Conservation (phyloP, 2,113 vertebrate species). For the Eurypyga helias region DNA sequence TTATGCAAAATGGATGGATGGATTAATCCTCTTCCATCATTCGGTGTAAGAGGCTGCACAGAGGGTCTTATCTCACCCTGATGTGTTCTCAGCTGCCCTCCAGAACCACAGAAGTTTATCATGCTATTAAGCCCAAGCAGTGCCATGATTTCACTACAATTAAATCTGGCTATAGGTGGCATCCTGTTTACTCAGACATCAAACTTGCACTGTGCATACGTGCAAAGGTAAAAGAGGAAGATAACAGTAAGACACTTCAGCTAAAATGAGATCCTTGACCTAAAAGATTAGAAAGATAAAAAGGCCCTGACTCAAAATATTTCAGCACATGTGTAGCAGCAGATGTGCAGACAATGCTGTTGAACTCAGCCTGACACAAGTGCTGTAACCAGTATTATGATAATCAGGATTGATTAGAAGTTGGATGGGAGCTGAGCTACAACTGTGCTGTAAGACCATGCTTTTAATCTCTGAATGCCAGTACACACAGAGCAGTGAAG, state of each 20-base stretch:
- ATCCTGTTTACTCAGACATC: not conserved
- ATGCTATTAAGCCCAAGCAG: not conserved
- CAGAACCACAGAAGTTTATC: not conserved
- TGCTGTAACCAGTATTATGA: not conserved
- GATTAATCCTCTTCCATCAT: not conserved
- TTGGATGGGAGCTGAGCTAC: not conserved
- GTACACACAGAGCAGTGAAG: not conserved
- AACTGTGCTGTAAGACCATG: not conserved
- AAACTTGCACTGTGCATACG: rapidly evolving
- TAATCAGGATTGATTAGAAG: not conserved
- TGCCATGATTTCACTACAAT: not conserved
- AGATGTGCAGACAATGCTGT: not conserved
- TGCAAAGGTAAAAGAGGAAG: not conserved
- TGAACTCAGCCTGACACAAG: not conserved
- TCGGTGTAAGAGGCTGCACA: not conserved
- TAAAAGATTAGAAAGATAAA: not conserved
- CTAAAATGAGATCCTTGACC: not conserved
- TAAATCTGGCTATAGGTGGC: not conserved
- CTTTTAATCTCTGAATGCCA: not conserved
- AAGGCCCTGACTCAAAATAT: not conserved
- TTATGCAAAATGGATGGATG: not conserved
- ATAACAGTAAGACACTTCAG: not conserved
- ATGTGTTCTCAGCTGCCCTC: not conserved
- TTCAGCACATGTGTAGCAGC: not conserved
- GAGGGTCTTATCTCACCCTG: not conserved